Evolutionary conservation across 2,113 vertebrate species (phyloP), one percentile per base, ranked within the genome.

Genomic region (Poeciliopsis prolifica): DNA sequence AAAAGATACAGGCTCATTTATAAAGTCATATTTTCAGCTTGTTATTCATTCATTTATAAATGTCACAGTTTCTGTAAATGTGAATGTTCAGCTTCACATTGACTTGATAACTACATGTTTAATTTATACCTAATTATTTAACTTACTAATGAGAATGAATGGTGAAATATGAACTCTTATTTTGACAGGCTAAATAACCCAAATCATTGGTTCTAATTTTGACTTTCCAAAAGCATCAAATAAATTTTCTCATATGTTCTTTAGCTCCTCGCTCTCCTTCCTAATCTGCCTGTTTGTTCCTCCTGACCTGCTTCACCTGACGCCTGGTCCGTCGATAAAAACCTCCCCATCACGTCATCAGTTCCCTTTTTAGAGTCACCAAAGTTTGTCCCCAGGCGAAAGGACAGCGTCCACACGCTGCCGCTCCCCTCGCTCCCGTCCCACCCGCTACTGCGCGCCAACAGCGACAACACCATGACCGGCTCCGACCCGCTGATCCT

Each of bases 331-430:
- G 3, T 69, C 13, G 22, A 62, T 3, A 9, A 4, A 71, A 37
- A 5, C 66, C 37, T 61, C 65, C 13, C 60, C 51, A 9, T 69
- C 72, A 1, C 71, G 51, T 62, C 74, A 64, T 71, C 79, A 97
- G 96, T 97, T 66, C 96, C 95, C 51, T 97, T 98, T 88, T 93
- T 97, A 91, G 96, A 98, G 88, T 96, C 95, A 6, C 97, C 97
- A 14, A 96, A 96, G 91, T 97, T 96, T 0, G 95, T 93, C 28
- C 92, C 94, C 79, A 94, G 94, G 82, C 90, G 94, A 24, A 92
- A 92, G 68, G 96, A 96, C 7, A 94, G 94, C 14, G 72, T 94
- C 77, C 93, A 93, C 12, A 89, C 93, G 0, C 91, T 96, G 74
- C 89, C 95, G 0, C 92, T 96, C 61, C 90, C 93, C 0, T 89